A percentile compares a stretch with the other conserved stretches of the same genome.
Evolutionary conservation across 2,888 invertebrate genomes (phyloP).

Genomic region (Itoplectis maculator): DNA sequence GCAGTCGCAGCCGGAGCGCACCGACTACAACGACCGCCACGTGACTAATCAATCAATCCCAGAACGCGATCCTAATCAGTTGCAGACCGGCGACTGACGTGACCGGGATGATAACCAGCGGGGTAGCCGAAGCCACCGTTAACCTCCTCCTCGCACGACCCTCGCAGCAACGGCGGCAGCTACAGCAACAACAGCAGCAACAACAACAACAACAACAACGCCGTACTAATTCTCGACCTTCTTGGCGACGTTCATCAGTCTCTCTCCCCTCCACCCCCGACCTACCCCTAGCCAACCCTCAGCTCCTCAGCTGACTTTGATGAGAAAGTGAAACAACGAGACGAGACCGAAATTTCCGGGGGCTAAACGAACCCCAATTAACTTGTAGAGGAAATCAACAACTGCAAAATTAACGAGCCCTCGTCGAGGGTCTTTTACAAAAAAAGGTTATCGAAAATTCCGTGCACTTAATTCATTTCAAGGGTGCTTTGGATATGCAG

Average conservation of each 20-base stretch:
- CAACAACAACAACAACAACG: background rate
- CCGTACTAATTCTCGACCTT: background rate
- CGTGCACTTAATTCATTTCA: no score
- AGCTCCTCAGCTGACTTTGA: conserved; percentile 14
- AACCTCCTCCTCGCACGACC: no score
- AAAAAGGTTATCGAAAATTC: no score
- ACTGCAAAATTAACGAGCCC: background rate
- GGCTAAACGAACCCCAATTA: background rate
- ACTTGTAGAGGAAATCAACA: background rate
- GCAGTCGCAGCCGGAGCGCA: conserved; percentile 1
- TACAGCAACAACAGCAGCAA: background rate
- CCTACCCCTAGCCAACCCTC: no score
- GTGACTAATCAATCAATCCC: conserved; percentile 51
- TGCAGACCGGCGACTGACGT: conserved; percentile 16
- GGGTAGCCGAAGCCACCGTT: background rate
- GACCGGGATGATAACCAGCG: conserved; percentile 18
- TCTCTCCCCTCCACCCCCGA: no score
- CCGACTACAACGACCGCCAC: conserved; percentile 16
- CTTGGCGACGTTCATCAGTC: background rate
- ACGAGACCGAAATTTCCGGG: background rate
- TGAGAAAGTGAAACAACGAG: conserved; percentile 22
- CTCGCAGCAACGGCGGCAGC: background rate
- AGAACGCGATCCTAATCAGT: conserved; percentile 36
- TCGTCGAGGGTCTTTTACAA: background rate
- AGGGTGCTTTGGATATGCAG: no score